A percentile compares a stretch with the other conserved stretches of the same genome.
These are phyloP conservation scores for Pardalotus punctatus DNA, from an alignment of 2,113 vertebrate species.

Conservation along the genomic window DNA sequence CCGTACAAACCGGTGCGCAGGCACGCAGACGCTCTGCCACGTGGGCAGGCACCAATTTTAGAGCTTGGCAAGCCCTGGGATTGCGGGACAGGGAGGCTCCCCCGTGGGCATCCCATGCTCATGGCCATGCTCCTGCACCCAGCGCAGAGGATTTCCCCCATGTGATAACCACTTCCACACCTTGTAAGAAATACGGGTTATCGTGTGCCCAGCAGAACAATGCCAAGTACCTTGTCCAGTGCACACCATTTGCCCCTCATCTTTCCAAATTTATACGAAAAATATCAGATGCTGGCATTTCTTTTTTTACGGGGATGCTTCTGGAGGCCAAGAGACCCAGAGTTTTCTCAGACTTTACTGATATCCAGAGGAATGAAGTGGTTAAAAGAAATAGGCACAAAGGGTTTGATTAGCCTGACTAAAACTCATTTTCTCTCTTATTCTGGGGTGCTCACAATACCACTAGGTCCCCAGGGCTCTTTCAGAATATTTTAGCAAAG, in stretches of 20 bases:
- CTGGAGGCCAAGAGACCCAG: not conserved
- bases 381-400: not conserved
- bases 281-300: not conserved
- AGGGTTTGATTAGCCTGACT: not conserved
- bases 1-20: rapidly evolving
- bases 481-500: not conserved
- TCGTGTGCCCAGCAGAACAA: rapidly evolving
- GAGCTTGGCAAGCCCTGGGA: not conserved
- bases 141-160: not conserved
- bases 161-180: not conserved
- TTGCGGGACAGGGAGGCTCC: not conserved
- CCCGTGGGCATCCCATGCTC: rapidly evolving
- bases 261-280: not conserved
- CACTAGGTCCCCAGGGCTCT: not conserved
- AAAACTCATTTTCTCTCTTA: not conserved
- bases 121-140: not conserved
- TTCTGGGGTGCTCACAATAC: not conserved
- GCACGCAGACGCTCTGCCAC: not conserved
- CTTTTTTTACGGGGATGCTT: not conserved
- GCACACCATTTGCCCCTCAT: not conserved
- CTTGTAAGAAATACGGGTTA: not conserved
- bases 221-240: rapidly evolving
- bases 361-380: not conserved
- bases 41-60: not conserved
- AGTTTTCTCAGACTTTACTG: not conserved